A percentile compares a stretch with the other conserved stretches of the same genome.
phyloP scores from a whole-genome alignment of 2,797 vertebrate genomes.

The Uromys caudimaculatus region DNA sequence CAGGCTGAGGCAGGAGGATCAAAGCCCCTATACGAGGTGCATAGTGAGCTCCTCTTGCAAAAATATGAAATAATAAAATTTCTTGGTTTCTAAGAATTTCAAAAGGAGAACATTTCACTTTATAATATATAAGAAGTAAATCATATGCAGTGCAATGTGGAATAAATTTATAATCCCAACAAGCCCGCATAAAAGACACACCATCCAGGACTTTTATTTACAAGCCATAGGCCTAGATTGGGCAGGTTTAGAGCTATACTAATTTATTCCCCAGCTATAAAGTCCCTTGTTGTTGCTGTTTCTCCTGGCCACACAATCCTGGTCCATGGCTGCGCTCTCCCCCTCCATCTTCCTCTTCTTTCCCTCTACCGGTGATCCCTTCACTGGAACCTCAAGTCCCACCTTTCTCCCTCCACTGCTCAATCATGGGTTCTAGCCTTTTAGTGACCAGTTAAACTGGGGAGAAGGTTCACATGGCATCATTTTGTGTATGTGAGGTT shows the following conservation, averaged over 20 bases:
- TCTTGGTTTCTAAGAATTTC: constrained; percentile 28
- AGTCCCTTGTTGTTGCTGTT: background rate
- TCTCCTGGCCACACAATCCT: background rate
- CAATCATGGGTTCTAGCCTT: background rate
- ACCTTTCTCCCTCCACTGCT: background rate
- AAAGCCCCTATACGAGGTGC: background rate
- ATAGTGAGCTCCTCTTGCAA: background rate
- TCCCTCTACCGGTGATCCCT: background rate
- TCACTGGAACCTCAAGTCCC: background rate
- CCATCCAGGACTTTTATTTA: background rate
- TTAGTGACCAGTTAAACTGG: background rate
- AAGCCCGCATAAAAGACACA: background rate
- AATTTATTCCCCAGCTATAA: background rate
- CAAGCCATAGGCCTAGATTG: background rate
- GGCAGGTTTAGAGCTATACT: background rate
- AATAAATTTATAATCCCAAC: background rate
- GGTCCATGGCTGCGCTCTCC: background rate
- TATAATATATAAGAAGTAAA: background rate
- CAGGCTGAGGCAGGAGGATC: background rate
- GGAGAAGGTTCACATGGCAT: background rate
- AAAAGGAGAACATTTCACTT: background rate
- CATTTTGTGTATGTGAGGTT: background rate
- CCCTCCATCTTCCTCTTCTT: background rate
- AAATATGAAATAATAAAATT: background rate
- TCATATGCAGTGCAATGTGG: background rate